phyloP scores from a whole-genome alignment of 2,888 invertebrate species.

The Tipula unca region DNA sequence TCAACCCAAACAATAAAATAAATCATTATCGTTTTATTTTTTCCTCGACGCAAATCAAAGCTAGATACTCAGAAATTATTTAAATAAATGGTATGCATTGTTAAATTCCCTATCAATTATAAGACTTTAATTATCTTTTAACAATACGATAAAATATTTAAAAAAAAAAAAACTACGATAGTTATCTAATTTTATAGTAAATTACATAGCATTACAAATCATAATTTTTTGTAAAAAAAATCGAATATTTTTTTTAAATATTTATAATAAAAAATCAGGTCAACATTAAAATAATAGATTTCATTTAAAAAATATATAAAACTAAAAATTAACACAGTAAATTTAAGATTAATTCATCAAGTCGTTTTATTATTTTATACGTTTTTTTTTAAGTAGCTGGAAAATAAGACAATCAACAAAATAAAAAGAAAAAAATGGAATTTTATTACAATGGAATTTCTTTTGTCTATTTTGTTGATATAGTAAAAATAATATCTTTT shows the following conservation, averaged over 20 bases:
- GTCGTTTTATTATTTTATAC: not conserved
- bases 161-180: not conserved
- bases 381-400: not conserved
- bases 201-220: slow-evolving; percentile 8
- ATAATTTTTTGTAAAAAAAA: not conserved
- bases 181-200: not conserved
- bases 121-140: not conserved
- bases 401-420: not conserved
- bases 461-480: not conserved
- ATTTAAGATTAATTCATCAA: slow-evolving; percentile 1
- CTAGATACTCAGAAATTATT: not conserved
- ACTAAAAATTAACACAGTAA: not conserved
- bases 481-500: not conserved
- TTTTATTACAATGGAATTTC: not conserved
- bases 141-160: not conserved
- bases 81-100: not conserved
- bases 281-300: not conserved
- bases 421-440: too few species aligned
- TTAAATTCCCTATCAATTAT: not conserved
- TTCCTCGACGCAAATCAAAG: not conserved
- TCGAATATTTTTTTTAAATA: not conserved
- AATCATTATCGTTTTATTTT: not conserved
- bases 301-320: not conserved
- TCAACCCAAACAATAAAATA: not conserved
- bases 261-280: not conserved